Conservation (phyloP, 2,113 vertebrate species). For the Erpornis zantholeuca region DNA sequence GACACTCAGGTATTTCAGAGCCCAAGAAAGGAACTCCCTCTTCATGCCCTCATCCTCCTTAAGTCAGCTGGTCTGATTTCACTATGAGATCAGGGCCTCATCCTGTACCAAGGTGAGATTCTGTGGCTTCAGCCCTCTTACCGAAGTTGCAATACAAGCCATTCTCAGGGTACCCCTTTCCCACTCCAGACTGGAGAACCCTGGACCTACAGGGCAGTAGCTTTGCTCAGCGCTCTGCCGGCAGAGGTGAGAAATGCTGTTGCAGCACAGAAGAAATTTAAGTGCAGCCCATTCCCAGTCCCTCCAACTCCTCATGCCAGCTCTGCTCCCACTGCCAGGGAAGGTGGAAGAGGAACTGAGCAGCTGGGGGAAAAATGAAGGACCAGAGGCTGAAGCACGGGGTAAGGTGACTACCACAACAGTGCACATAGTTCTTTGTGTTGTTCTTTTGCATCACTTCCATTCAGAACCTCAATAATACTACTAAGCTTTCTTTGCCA, state of each 20-base stretch:
- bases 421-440: background rate
- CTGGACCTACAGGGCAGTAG: fast-evolving
- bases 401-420: background rate
- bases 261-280: background rate
- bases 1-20: background rate
- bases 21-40: background rate
- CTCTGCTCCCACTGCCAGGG: background rate
- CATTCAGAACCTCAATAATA: background rate
- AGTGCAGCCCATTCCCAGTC: background rate
- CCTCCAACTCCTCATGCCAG: background rate
- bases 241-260: background rate
- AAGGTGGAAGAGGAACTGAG: background rate
- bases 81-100: background rate
- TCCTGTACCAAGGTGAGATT: background rate
- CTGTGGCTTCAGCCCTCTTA: background rate
- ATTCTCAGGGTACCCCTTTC: background rate
- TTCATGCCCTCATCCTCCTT: background rate
- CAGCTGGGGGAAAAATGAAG: background rate
- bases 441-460: background rate
- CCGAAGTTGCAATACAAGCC: background rate
- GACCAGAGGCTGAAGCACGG: background rate
- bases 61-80: background rate
- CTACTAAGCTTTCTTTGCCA: background rate
- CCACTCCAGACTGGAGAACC: background rate
- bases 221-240: background rate